These are phyloP conservation scores for Ectemnius lituratus DNA, from an alignment of 2,888 invertebrate species.

Conservation along the genomic window DNA sequence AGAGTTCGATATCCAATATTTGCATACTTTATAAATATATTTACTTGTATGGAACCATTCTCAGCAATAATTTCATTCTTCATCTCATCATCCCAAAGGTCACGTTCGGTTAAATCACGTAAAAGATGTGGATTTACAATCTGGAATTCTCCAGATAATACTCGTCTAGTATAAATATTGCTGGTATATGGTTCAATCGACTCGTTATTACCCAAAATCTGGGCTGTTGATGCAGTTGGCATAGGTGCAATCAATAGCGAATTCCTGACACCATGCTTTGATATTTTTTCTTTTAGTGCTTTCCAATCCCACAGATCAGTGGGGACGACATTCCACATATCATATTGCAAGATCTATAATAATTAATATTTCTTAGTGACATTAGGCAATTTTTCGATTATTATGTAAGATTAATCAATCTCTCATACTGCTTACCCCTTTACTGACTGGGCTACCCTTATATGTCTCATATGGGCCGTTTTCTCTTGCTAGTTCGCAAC, in stretches of 20 bases:
- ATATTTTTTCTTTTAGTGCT: constrained; percentile 89
- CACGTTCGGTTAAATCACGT: constrained; percentile 93
- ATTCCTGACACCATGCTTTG: constrained; percentile 93
- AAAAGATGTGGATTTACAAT: constrained; percentile 97
- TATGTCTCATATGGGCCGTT: constrained; percentile 95
- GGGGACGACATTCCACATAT: constrained; percentile 97
- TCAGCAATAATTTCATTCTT: constrained; percentile 95
- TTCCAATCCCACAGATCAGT: constrained; percentile 95
- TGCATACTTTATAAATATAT: neutral
- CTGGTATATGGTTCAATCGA: constrained; percentile 99
- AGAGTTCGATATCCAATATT: neutral
- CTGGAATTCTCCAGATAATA: constrained; percentile 97
- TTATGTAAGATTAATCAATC: neutral
- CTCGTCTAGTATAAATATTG: constrained; percentile 96
- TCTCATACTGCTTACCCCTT: constrained; percentile 82
- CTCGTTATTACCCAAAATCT: constrained; percentile 99
- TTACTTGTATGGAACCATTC: constrained; percentile 92
- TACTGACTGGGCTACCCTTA: constrained; percentile 93
- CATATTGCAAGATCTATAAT: constrained; percentile 91
- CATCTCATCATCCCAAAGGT: constrained; percentile 97
- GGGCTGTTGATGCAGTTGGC: constrained; percentile 99
- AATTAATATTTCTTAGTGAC: constrained; percentile 2
- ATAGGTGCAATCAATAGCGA: constrained; percentile 96
- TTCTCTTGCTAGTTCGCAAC: constrained; percentile 93
- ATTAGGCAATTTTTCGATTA: neutral